These are phyloP conservation scores for Zaprionus taronus DNA, from an alignment of 1,140 invertebrate genomes.

Conservation along the genomic window DNA sequence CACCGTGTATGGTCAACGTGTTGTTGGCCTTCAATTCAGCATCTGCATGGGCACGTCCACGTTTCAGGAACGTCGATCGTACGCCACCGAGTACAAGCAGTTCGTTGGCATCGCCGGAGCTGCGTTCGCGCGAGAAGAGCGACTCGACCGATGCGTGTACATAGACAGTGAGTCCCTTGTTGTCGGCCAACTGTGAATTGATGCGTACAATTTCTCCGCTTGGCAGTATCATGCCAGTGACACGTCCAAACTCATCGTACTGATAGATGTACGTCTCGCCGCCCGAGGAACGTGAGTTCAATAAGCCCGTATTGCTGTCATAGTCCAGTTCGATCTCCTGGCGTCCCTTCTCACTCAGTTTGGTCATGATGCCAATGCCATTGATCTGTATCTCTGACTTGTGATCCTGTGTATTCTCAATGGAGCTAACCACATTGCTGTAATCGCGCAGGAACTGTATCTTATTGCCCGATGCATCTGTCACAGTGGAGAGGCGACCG, in stretches of 20 bases:
- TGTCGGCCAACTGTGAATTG: slow-evolving; percentile 89
- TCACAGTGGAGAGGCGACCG: slow-evolving; percentile 96
- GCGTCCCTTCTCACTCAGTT: slow-evolving; percentile 91
- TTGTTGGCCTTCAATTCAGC: slow-evolving; percentile 91
- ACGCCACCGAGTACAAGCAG: slow-evolving; percentile 87
- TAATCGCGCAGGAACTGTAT: slow-evolving; percentile 96
- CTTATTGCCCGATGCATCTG: slow-evolving; percentile 96
- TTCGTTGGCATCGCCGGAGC: slow-evolving; percentile 84
- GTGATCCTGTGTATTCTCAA: slow-evolving; percentile 96
- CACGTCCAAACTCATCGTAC: slow-evolving; percentile 94
- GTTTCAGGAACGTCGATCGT: slow-evolving; percentile 86
- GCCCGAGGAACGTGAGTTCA: slow-evolving; percentile 92
- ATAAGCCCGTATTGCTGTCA: slow-evolving; percentile 91
- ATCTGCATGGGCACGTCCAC: slow-evolving; percentile 88
- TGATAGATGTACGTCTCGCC: slow-evolving; percentile 95
- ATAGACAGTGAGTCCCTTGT: slow-evolving; percentile 90
- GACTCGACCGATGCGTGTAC: slow-evolving; percentile 85
- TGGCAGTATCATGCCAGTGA: slow-evolving; percentile 93
- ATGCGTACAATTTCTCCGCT: slow-evolving; percentile 95
- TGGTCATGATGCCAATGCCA: slow-evolving; percentile 93
- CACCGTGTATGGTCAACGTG: slow-evolving; percentile 89
- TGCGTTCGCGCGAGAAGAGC: slow-evolving; percentile 73
- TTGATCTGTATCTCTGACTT: slow-evolving; percentile 95
- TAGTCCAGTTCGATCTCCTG: slow-evolving; percentile 94
- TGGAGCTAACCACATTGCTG: slow-evolving; percentile 94